Evolutionary conservation across 2,113 vertebrate species (phyloP), one percentile per base, ranked within the genome.

Genomic region (Clarias batrachus): DNA sequence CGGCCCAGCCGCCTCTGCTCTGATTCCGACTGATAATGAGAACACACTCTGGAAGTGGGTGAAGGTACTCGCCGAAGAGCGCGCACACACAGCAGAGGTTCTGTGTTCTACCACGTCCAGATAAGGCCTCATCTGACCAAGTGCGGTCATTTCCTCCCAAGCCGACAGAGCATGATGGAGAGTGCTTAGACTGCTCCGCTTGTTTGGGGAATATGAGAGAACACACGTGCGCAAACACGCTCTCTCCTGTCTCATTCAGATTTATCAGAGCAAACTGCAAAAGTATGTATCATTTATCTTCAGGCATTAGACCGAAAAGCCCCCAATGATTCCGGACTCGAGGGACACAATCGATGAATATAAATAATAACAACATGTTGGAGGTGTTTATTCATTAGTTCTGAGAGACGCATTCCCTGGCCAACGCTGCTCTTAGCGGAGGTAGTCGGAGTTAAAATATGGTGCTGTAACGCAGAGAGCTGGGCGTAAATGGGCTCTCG

Each of bases 331-430:
- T 83, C 21, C 37, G 6, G 83, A 85, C 82, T 87, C 48, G 6
- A 52, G 3, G 30, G 85, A 84, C 66, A 57, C 73, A 82, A 87
- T 90, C 78, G n/a, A 91, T 88, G 82, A 60, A 88, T 82, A 89
- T 89, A 91, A 87, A 90, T 89, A 84, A 89, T 87, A 88, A 84
- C 77, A 87, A 83, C 68, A 86, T 65, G 86, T 87, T 79, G 65
- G 62, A 89, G 88, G 90, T 89, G 87, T 90, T 90, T 89, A 92
- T 90, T 91, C 85, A 90, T 90, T 87, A 89, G 81, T 86, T 89
- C 74, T 85, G 88, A 87, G 84, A 87, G 88, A 88, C 48, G 82
- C 87, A 90, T 90, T 88, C 86, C 65, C 62, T 56, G 21, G 74
- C 70, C 33, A 56, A 62, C 14, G 25, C 79, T 80, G 88, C 88